Percentiles rank a stretch among this genome's conserved stretches.
phyloP scores from a whole-genome alignment of 2,888 invertebrate genomes.

The Elaeidobius kamerunicus region DNA sequence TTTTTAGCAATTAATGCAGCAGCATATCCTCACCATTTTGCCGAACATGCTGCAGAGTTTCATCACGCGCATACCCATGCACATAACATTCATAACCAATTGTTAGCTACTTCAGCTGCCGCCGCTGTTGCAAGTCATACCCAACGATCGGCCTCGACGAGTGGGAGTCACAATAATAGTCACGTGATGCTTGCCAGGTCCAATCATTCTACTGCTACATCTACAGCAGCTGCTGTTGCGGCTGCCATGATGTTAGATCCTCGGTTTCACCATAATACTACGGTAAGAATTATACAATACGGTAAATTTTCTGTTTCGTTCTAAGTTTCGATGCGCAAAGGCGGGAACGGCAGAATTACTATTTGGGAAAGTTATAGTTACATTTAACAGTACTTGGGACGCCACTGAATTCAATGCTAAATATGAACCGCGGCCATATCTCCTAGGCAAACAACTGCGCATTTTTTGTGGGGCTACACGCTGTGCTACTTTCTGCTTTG shows the following conservation, averaged over 20 bases:
- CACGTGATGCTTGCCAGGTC: slow-evolving; percentile 48
- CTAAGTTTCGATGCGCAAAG: too few relatives aligned
- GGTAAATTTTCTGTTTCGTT: background rate
- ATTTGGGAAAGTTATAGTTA: too few relatives aligned
- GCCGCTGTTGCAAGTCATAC: slow-evolving; percentile 29
- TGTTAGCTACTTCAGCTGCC: slow-evolving; percentile 40
- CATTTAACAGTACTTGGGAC: too few relatives aligned
- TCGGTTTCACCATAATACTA: slow-evolving; percentile 50
- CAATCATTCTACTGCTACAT: slow-evolving; percentile 47
- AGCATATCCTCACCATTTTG: slow-evolving; percentile 49
- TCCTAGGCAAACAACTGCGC: too few relatives aligned
- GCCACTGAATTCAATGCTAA: too few relatives aligned
- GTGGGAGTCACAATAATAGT: slow-evolving; percentile 44
- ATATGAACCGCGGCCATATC: too few relatives aligned
- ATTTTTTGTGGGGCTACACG: too few relatives aligned
- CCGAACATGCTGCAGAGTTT: slow-evolving; percentile 46
- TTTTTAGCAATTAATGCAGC: slow-evolving; percentile 41
- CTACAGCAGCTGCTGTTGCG: slow-evolving; percentile 50
- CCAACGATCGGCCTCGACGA: slow-evolving; percentile 13
- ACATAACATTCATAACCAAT: slow-evolving; percentile 49
- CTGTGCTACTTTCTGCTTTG: too few relatives aligned
- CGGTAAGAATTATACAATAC: slow-evolving; percentile 40
- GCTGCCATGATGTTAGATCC: slow-evolving; percentile 54
- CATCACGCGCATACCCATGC: slow-evolving; percentile 46
- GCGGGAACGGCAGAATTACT: too few relatives aligned